Evolutionary conservation across 2,888 invertebrate genomes (phyloP).

Genomic region (Lithophane semibrunnea): DNA sequence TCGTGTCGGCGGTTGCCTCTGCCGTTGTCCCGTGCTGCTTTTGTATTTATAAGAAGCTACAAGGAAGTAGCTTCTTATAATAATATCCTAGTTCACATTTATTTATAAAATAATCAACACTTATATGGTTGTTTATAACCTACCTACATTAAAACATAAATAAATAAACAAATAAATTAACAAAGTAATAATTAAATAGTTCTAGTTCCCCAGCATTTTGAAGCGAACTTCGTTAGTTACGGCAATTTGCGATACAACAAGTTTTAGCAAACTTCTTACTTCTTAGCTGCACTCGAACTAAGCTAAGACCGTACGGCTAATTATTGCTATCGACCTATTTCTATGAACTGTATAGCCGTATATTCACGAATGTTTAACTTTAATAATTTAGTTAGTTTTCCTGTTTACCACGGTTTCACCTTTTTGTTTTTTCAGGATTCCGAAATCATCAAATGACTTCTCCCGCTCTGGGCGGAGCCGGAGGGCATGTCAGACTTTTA

Average conservation of each 20-base stretch:
- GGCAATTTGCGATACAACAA: conserved; percentile 49
- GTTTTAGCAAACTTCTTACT: conserved; percentile 45
- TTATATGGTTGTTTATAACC: not conserved
- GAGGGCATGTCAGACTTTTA: too few relatives aligned
- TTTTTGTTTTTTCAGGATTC: too few relatives aligned
- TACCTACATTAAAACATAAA: not conserved
- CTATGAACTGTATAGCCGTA: conserved; percentile 5
- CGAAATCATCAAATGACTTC: too few relatives aligned
- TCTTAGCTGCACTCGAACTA: conserved; percentile 45
- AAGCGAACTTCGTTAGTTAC: conserved; percentile 36
- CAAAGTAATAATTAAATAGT: not conserved
- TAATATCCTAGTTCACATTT: too few relatives aligned
- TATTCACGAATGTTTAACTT: conserved; percentile 21
- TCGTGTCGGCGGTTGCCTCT: too few relatives aligned
- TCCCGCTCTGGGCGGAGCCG: too few relatives aligned
- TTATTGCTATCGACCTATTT: conserved; percentile 52
- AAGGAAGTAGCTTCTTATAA: too few relatives aligned
- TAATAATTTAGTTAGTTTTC: not conserved
- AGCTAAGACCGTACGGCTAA: conserved; percentile 44
- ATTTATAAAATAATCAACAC: not conserved
- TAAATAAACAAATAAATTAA: not conserved
- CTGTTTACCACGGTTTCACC: not conserved
- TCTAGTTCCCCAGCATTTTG: conserved; percentile 4
- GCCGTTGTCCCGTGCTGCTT: too few relatives aligned
- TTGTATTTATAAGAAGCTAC: too few relatives aligned